Evolutionary conservation across 1,140 invertebrate species (phyloP), one percentile per base, ranked within the genome.

Genomic region (Bemisia tabaci): DNA sequence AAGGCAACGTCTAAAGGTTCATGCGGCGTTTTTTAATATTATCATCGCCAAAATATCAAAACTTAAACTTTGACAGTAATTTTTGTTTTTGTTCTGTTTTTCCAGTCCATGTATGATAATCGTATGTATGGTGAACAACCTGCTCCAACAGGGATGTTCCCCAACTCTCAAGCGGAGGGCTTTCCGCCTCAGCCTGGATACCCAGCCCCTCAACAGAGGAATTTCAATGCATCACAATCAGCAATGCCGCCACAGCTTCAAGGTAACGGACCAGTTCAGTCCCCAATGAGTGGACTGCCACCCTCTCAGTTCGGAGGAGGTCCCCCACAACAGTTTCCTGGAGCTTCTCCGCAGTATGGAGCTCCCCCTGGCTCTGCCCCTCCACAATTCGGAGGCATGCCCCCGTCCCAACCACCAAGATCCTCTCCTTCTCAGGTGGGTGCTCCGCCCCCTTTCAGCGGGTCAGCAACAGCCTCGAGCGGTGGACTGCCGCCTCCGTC

Each of bases 181-280:
- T 68, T 68, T 58, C 71, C 72, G 60, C 68, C 67, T 60, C 64
- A 69, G 58, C 62, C 73, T 48, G 59, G 60, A 33, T 27, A 68
- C 48, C 66, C 69, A 22, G 70, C 70, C 22, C 73, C 75, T 59
- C 72, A 73, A 24, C 74, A 71, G 58, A 64, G 68, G 66, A 24
- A 59, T 58, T 63, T 68, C 71, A 71, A 22, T 71, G 71, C 23
- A 60, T 60, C 25, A 26, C 72, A 69, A 48, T 68, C 71, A 26
- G 65, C 64, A 1, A 48, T 58, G 9, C 60, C 27, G 22, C 17
- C 27, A 17, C 27, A 17, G 59, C 26, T 62, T 25, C 48, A 22
- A n/a, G 22, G 21, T 22, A 39, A 66, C 1, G 23, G 61, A 64
- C 12, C 62, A 11, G 17, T 22, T 11, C 26, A 26, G 11, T 21